Conservation (phyloP, 2,113 vertebrate species). For the Columbina picui region DNA sequence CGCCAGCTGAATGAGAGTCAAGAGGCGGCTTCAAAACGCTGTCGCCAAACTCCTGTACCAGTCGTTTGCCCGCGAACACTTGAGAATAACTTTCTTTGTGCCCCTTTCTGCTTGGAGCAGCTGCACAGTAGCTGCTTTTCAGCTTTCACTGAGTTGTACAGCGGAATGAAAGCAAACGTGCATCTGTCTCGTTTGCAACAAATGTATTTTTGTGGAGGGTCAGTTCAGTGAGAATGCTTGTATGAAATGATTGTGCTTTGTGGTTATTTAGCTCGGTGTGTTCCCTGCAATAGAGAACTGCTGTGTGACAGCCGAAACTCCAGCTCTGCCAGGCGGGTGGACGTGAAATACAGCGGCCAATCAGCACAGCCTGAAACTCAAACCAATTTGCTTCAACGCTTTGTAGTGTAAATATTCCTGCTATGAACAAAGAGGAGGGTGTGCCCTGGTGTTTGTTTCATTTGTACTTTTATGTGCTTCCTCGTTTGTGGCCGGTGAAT, state of each 20-base stretch:
- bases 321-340: background rate
- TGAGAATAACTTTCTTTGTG: conserved; percentile 28
- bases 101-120: background rate
- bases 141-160: background rate
- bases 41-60: background rate
- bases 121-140: background rate
- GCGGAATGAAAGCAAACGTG: background rate
- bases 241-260: background rate
- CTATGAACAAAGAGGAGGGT: conserved; percentile 58
- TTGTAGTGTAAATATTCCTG: conserved; percentile 65
- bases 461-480: conserved; percentile 14
- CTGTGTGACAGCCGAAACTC: conserved; percentile 33
- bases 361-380: conserved; percentile 39
- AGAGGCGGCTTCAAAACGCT: background rate
- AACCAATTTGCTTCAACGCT: conserved; percentile 23
- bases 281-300: background rate
- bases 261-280: background rate
- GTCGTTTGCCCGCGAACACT: background rate
- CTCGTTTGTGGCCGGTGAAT: background rate
- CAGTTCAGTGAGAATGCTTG: background rate
- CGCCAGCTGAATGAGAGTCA: background rate
- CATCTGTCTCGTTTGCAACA: background rate
- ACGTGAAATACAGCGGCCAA: background rate
- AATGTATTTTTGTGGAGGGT: background rate
- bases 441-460: conserved; percentile 25